A percentile compares a stretch with the other conserved stretches of the same genome.
phyloP scores from a whole-genome alignment of 35 echinoderm and acorn worm genomes.

The Hemicentrotus pulcherrimus region DNA sequence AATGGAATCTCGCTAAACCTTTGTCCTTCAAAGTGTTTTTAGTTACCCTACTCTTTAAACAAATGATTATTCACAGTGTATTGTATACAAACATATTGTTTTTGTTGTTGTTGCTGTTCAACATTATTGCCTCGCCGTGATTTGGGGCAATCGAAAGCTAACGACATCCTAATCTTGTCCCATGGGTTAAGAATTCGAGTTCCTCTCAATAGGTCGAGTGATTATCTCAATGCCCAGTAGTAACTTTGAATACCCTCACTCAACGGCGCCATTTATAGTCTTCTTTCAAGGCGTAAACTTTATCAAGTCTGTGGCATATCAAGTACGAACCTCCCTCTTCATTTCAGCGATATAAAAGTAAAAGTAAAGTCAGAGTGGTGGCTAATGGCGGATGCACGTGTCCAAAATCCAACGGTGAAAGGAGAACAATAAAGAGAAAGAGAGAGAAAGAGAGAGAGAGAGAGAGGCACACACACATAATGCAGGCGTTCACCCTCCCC shows the following conservation, averaged over 20 bases:
- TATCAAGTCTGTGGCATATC: too few species aligned
- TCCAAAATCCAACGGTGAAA: too few species aligned
- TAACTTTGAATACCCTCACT: background rate
- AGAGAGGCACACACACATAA: too few species aligned
- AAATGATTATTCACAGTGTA: background rate
- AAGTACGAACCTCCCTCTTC: too few species aligned
- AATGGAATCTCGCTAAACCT: background rate
- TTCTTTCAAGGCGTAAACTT: background rate
- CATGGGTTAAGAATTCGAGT: background rate
- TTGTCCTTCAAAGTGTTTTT: background rate
- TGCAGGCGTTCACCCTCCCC: too few species aligned
- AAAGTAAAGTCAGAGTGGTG: too few species aligned
- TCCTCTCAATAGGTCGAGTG: background rate
- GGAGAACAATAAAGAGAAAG: too few species aligned
- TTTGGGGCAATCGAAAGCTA: background rate
- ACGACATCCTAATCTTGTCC: background rate
- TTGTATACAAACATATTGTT: background rate
- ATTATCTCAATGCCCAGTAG: background rate
- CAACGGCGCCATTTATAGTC: background rate
- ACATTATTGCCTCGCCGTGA: background rate
- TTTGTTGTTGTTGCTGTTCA: too few species aligned
- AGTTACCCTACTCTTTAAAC: background rate
- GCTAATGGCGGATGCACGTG: too few species aligned
- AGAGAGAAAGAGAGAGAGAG: too few species aligned
- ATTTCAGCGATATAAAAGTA: too few species aligned